Conservation (phyloP, 2,888 invertebrate species). For the Yponomeuta evonymella region DNA sequence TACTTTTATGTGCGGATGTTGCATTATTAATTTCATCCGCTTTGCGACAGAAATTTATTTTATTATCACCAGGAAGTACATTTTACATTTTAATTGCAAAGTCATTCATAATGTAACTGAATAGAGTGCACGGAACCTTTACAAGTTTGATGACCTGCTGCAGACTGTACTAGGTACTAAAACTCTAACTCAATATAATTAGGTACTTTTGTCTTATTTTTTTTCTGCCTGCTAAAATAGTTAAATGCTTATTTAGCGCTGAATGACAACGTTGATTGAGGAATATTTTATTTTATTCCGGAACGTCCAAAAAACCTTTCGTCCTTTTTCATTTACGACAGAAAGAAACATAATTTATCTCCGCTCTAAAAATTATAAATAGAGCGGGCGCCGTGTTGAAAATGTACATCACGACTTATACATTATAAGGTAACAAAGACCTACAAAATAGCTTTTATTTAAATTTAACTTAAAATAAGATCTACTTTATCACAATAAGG, state of each 20-base stretch:
- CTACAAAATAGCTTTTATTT: neutral
- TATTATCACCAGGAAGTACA: neutral
- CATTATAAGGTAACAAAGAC: neutral
- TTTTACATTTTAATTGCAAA: neutral
- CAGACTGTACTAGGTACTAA: too few relatives aligned
- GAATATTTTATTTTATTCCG: neutral
- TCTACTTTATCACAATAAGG: neutral
- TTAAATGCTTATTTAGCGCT: neutral
- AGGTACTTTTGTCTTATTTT: neutral
- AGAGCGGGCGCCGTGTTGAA: neutral
- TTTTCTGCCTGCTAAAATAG: neutral
- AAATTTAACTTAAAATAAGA: neutral
- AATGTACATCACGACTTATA: neutral
- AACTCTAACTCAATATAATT: too few relatives aligned
- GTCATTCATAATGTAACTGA: too few relatives aligned
- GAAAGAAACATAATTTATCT: neutral
- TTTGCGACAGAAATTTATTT: neutral
- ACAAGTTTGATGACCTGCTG: too few relatives aligned
- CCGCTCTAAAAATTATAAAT: neutral
- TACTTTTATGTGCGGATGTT: neutral
- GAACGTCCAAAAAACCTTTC: neutral
- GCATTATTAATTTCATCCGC: neutral
- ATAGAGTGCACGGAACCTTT: too few relatives aligned
- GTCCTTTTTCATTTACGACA: neutral
- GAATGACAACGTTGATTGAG: neutral